Evolutionary conservation across 2,888 invertebrate genomes (phyloP), one percentile per base, ranked within the genome.

Genomic region (Lissocephala sabroskyi): DNA sequence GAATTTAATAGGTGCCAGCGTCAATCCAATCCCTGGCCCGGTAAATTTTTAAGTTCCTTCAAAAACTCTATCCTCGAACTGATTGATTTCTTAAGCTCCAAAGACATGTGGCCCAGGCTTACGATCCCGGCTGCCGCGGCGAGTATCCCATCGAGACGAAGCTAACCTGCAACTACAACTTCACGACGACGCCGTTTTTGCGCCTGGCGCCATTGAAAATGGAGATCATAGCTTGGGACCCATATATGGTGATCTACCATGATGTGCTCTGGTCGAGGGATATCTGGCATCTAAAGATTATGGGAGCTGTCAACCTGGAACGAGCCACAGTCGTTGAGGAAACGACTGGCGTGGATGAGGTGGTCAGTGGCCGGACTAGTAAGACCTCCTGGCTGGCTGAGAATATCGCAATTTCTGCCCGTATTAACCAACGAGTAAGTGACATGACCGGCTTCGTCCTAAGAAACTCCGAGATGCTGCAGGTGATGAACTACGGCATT

Each of bases 201-300:
- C 9, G 4, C 5, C 9, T 26, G 19, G 30, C n/a, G 1, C 33
- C 23, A 9, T 10, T 42, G 6, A 42, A 42, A 9, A 33, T 33
- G 33, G 33, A 42, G 14, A 13, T 19, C 10, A 3, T 42, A 2
- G 5, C 3, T 7, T n/a, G 18, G 4, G 42, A 42, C 9, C 42
- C 42, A 5, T 23, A 33, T 19, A 42, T 42, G 13, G 42, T 23
- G 2, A 11, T 42, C 13, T 33, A 33, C n/a, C 42, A 42, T n/a
- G 42, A 33, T 19, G 42, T 33, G 2, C 9, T 42, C 14, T 19
- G 18, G 13, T 1, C 9, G 3, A 23, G n/a, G 1, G 19, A 33
- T 13, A n/a, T 9, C 7, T n/a, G 7, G 6, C 14, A 9, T 2
- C 13, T 33, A 10, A n/a, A 10, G 30, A 6, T 3, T 30, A 10